Evolutionary conservation across 2,113 vertebrate species (phyloP), one percentile per base, ranked within the genome.

Genomic region (Siniperca knerii): DNA sequence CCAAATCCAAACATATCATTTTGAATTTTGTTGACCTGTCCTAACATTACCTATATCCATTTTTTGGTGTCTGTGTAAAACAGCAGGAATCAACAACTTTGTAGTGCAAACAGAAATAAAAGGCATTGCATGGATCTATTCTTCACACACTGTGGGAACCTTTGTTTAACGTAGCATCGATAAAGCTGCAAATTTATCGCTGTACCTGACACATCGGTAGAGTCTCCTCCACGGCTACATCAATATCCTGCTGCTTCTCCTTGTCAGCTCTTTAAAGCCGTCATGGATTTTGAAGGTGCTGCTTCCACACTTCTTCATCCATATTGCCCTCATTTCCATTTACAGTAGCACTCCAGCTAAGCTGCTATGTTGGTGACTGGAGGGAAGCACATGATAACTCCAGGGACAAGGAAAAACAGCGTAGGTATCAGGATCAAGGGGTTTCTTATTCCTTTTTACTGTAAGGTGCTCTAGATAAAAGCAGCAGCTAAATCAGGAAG

Each of bases 251-350:
- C 77, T 29, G 78, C 86, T 55, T 73, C 80, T 55, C 25, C 80
- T 48, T 55, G 75, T 87, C 86, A 89, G 69, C 86, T 55, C 40
- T 84, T 84, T 83, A 78, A 69, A 83, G 74, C 87, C 57, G 9
- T 76, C 50, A 60, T 75, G 57, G 87, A 84, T 77, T 68, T 40
- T 67, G 62, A 84, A 87, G 73, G 81, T 75, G 86, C 79, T 77
- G 79, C 69, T 83, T 83, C 62, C 48, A 80, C 83, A 88, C 85
- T 74, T 86, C 77, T 77, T 54, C 87, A 83, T 82, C 78, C 66
- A 87, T 77, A 77, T 33, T 77, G 81, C 75, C 78, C 82, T 89
- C 75, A 75, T 85, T 88, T 84, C 74, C 84, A 85, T 81, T 85
- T 80, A 77, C 79, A 85, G 84, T 84, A 77, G 73, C n/a, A 16